phyloP scores from a whole-genome alignment of 2,113 vertebrate species.

The Bolborhynchus lineola region DNA sequence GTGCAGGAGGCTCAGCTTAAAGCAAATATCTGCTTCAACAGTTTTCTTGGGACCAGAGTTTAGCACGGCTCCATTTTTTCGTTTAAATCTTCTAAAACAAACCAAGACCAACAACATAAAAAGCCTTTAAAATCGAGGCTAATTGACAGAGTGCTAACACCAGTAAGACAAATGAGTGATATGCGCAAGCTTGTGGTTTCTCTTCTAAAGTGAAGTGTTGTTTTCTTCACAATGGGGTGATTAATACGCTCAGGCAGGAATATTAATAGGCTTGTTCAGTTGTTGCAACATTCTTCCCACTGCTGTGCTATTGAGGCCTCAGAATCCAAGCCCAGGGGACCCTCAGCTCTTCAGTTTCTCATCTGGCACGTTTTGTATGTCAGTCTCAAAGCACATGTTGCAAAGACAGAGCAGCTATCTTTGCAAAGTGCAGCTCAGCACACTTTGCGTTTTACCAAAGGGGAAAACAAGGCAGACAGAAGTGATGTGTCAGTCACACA shows the following conservation, averaged over 20 bases:
- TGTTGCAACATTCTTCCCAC: conserved; percentile 52
- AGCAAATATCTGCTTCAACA: neutral
- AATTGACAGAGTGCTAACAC: conserved; percentile 50
- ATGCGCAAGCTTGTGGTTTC: conserved; percentile 32
- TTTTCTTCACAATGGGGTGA: conserved; percentile 64
- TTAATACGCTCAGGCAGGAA: conserved; percentile 56
- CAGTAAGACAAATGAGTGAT: conserved; percentile 41
- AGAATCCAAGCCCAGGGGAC: conserved; percentile 18
- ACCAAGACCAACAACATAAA: neutral
- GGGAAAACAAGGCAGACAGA: conserved; percentile 18
- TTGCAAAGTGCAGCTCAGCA: neutral
- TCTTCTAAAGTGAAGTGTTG: conserved; percentile 56
- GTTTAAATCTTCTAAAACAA: neutral
- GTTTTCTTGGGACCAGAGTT: neutral
- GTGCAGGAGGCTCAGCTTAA: neutral
- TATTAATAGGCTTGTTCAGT: conserved; percentile 46
- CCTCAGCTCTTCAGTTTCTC: conserved; percentile 34
- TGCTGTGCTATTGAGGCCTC: conserved; percentile 30
- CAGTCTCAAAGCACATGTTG: conserved; percentile 18
- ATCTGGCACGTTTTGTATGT: conserved; percentile 25
- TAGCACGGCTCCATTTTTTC: neutral
- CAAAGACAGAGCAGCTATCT: neutral
- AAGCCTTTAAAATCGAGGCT: conserved; percentile 12
- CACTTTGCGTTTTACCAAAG: neutral
- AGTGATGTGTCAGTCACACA: neutral